A percentile compares a stretch with the other conserved stretches of the same genome.
phyloP scores from a whole-genome alignment of 2,888 invertebrate genomes.

The Drosophila bunnanda region DNA sequence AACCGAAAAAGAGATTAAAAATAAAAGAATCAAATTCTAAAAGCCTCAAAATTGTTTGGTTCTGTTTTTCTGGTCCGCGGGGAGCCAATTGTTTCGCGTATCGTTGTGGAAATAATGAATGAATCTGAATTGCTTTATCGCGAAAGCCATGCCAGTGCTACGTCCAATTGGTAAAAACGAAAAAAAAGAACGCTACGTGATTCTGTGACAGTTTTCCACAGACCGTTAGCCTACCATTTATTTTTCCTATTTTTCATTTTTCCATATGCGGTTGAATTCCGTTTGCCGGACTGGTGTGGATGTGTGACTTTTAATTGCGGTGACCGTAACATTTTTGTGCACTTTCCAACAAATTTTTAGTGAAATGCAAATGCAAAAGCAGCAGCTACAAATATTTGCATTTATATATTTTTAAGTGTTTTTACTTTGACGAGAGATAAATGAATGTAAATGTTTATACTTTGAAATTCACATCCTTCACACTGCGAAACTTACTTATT shows the following conservation, averaged over 20 bases:
- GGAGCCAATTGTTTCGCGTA: conserved; percentile 48
- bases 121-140: conserved; percentile 41
- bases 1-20: conserved; percentile 38
- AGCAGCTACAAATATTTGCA: neutral
- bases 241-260: neutral
- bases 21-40: conserved; percentile 31
- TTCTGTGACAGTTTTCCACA: conserved; percentile 55
- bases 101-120: conserved; percentile 72
- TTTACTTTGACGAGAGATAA: neutral
- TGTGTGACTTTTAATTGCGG: conserved; percentile 26
- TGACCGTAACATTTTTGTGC: conserved; percentile 22
- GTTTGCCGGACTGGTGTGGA: neutral
- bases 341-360: conserved; percentile 6
- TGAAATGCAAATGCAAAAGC: conserved; percentile 9
- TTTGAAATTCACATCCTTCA: neutral
- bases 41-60: conserved; percentile 57
- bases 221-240: conserved; percentile 22
- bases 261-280: conserved; percentile 1
- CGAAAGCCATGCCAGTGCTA: conserved; percentile 5
- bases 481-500: neutral
- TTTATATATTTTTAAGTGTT: neutral
- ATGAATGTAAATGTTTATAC: neutral
- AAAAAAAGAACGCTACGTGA: conserved; percentile 52
- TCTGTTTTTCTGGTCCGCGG: conserved; percentile 27
- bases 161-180: conserved; percentile 52